Evolutionary conservation across 2,797 vertebrate genomes (phyloP), one percentile per base, ranked within the genome.

Genomic region (Bradypodion ventrale): DNA sequence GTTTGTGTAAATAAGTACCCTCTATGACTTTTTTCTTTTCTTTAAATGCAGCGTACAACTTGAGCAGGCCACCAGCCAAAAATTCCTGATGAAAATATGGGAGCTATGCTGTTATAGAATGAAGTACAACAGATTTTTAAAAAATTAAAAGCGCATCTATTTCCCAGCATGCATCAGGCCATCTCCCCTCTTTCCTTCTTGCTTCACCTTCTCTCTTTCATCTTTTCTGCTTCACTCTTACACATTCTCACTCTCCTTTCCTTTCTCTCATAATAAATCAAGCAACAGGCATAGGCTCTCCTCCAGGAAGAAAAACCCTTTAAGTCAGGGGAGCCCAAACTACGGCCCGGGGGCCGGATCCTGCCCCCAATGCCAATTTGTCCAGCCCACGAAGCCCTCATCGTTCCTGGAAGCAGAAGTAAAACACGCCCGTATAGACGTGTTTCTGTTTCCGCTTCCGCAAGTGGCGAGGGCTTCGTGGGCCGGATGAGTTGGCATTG

Each of bases 101-200:
- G 94, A 95, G 95, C 95, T 94, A 96, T 93, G 95, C 96, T 95
- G 96, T 95, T 94, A 94, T 85, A 94, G 89, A 94, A 96, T 93
- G 91, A 95, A 96, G 93, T 93, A 96, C 94, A 96, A 96, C 94
- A 93, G 95, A 96, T 95, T n/a, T n/a, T n/a, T n/a, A 96, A 96
- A 85, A 96, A 95, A 94, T 92, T 93, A 94, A 96, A 96, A 96
- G 96, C 96, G 87, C 95, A 94, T 96, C 96, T 96, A 95, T 95
- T 95, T 91, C 96, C 95, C 95, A 95, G 95, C 96, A 97, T 97
- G 96, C 96, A 96, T 96, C 95, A 95, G 95, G 95, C 95, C 94
- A 56, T 91, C 90, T 79, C 89, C 95, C 94, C 94, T 94, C 92
- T 92, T 92, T 83, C 56, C 46, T 75, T 82, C 75, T 65, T 82